Conservation (phyloP, 2,113 vertebrate genomes). For the Oncorhynchus gorbuscha region DNA sequence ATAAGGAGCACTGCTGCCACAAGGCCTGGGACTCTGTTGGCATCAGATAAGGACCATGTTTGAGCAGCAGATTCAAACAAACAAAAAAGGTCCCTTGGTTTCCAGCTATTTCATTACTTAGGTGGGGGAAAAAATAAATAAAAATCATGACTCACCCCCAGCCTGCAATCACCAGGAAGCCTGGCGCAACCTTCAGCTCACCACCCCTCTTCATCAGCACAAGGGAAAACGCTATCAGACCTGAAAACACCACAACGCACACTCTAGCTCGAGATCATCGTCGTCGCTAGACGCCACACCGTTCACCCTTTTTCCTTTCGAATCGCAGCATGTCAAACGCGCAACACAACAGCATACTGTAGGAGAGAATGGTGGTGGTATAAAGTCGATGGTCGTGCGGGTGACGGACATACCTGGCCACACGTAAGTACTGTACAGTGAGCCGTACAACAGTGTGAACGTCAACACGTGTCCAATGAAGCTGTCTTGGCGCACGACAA, state of each 20-base stretch:
- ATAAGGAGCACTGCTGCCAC: conserved; percentile 85
- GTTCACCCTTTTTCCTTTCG: not conserved
- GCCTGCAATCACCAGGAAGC: conserved; percentile 84
- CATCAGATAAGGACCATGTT: not conserved
- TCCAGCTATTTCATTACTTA: no score
- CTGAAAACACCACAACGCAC: conserved; percentile 59
- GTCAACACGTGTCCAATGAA: conserved; percentile 82
- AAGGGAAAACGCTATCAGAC: conserved; percentile 88
- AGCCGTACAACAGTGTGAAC: conserved; percentile 90
- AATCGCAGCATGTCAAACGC: not conserved
- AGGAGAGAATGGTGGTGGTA: not conserved
- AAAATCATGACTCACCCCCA: conserved; percentile 84
- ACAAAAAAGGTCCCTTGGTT: not conserved
- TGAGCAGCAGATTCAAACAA: not conserved
- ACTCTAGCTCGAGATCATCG: not conserved
- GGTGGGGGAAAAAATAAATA: no score
- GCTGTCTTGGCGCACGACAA: conserved; percentile 81
- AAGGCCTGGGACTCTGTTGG: conserved; percentile 82
- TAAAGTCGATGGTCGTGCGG: not conserved
- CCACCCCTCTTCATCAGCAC: conserved; percentile 86
- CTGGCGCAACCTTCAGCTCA: conserved; percentile 81
- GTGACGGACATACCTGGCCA: conserved; percentile 85
- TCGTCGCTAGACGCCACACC: not conserved
- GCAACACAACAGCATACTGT: not conserved
- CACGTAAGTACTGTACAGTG: conserved; percentile 92